Evolutionary conservation across 2,113 vertebrate species (phyloP).

Genomic region (Marmota monax): DNA sequence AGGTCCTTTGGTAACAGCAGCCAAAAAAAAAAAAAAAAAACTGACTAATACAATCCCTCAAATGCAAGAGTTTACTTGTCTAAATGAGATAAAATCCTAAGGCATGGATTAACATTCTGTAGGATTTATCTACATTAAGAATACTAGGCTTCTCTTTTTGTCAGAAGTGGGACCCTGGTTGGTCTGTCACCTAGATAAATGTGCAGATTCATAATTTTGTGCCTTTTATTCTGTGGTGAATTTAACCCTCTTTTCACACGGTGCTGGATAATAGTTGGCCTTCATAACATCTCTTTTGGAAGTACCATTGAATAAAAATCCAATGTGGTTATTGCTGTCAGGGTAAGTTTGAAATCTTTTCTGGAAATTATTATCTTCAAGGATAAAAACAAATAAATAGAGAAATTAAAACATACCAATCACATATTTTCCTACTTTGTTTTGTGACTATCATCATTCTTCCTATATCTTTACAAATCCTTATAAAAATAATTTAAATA

Average conservation of each 20-base stretch:
- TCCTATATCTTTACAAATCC: neutral
- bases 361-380: neutral
- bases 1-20: no score
- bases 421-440: neutral
- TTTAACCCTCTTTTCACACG: neutral
- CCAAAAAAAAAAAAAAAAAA: no score
- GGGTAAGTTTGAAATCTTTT: neutral
- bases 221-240: neutral
- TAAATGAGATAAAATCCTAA: neutral
- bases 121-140: neutral
- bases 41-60: no score
- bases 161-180: neutral
- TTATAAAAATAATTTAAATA: neutral
- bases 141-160: neutral
- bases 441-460: neutral
- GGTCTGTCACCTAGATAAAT: neutral
- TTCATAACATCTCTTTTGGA: neutral
- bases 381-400: neutral
- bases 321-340: neutral
- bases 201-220: neutral
- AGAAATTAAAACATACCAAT: neutral
- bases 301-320: neutral
- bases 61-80: neutral
- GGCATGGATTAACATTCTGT: neutral
- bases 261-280: neutral